These are phyloP conservation scores for Rhabdornis inornatus DNA, from an alignment of 2,113 vertebrate genomes.

Conservation along the genomic window DNA sequence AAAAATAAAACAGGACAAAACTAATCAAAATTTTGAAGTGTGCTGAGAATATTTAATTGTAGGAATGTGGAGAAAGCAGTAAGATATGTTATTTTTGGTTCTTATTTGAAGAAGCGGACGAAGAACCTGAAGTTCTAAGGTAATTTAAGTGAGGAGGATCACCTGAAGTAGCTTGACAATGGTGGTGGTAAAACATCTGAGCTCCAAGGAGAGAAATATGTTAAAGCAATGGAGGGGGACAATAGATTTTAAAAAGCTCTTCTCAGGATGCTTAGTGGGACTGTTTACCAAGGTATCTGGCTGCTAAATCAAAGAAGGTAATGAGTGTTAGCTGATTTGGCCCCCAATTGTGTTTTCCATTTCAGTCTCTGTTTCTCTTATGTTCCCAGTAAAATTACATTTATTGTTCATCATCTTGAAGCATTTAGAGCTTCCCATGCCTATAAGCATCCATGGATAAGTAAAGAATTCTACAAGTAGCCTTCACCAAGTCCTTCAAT, in stretches of 20 bases:
- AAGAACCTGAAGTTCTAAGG: not conserved
- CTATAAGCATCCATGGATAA: not conserved
- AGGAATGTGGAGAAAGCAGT: not conserved
- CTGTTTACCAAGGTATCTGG: not conserved
- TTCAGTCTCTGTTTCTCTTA: not conserved
- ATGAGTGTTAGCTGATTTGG: not conserved
- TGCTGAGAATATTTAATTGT: not conserved
- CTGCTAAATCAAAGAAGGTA: not conserved
- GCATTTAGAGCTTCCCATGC: not conserved
- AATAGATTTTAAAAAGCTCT: not conserved
- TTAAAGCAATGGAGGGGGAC: not conserved
- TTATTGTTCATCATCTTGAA: not conserved
- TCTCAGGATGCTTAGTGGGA: not conserved
- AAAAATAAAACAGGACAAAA: not conserved
- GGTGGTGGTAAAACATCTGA: not conserved
- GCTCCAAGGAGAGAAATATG: not conserved
- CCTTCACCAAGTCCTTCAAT: not conserved
- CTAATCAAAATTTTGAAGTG: not conserved
- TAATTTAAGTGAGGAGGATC: not conserved
- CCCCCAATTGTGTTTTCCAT: not conserved
- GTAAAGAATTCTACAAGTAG: not conserved
- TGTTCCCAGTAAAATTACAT: not conserved
- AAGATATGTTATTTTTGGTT: not conserved
- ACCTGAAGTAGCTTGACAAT: not conserved
- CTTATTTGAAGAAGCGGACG: not conserved